Evolutionary conservation across 1,140 invertebrate genomes (phyloP), one percentile per base, ranked within the genome.

Genomic region (Sitodiplosis mosellana): DNA sequence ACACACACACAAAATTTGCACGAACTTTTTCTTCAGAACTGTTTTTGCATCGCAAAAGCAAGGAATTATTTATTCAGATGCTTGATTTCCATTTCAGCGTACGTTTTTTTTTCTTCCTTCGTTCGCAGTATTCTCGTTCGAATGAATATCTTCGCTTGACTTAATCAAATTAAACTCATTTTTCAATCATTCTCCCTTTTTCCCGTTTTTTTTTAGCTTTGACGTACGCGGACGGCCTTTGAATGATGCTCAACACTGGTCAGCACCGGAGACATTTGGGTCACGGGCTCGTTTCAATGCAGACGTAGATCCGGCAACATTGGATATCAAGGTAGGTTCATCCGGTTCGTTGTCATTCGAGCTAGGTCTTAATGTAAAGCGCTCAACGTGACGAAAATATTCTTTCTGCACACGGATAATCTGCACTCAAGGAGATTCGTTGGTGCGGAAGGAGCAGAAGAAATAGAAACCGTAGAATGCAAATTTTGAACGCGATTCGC

Each of bases 201-300:
- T 55, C 47, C 56, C 50, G 53, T 50, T 55, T 47, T 64, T 64
- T 75, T 75, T 7, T 72, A 87, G 82, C 62, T 80, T 85, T 63
- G 81, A 86, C 65, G 80, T 82, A 2, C 75, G 82, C 47, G 81
- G 81, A 50, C 83, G 81, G 57, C 74, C 79, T 46, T 67, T 81
- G 48, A 72, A 70, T 18, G 69, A 76, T 55, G 74, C 77, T 46
- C 78, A 76, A 12, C 83, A 87, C 63, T 82, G 78, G 76, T 85
- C 82, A 22, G 76, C 79, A 45, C 73, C 78, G 21, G 75, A 79
- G 56, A 78, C 83, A 53, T 87, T 87, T 63, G 83, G 83, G 33
- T 75, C 78, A 37, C 73, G 85, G 49, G 83, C 85, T 37, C 78
- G 80, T 66, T 87, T 88, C 68, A 71, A 76, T 47, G 75, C 79